phyloP scores from a whole-genome alignment of 2,113 vertebrate genomes.

The Cathartes aura region DNA sequence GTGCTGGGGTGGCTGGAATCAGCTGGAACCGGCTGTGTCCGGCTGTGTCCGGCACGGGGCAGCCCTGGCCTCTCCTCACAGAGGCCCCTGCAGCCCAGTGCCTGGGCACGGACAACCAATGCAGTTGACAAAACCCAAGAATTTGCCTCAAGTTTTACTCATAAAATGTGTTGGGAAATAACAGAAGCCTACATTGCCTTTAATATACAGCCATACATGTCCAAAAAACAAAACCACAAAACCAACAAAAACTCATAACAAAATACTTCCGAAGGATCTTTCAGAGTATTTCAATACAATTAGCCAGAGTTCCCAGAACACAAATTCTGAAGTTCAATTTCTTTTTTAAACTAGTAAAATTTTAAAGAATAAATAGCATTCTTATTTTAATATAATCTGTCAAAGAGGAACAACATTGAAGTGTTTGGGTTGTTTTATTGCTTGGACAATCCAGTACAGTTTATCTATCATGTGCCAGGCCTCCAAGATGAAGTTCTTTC shows the following conservation, averaged over 20 bases:
- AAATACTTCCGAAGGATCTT: not conserved
- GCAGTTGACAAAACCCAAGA: not conserved
- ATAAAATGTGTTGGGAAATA: accelerated
- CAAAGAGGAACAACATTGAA: not conserved
- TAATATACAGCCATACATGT: accelerated
- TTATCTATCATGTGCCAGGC: not conserved
- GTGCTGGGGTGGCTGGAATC: accelerated
- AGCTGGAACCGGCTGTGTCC: accelerated
- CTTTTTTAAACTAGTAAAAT: not conserved
- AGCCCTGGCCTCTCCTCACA: not conserved
- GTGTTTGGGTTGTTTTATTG: not conserved
- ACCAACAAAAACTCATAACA: not conserved
- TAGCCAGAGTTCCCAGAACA: not conserved
- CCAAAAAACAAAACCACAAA: accelerated
- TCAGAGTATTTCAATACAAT: not conserved
- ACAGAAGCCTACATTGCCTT: not conserved
- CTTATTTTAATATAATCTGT: not conserved
- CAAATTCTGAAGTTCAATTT: not conserved
- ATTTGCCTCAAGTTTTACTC: not conserved
- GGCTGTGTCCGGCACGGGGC: accelerated
- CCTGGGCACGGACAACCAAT: accelerated
- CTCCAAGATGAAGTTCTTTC: not conserved
- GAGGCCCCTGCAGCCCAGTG: accelerated
- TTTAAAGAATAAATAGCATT: not conserved
- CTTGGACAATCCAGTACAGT: accelerated